phyloP scores from a whole-genome alignment of 2,113 vertebrate genomes.

The Leptodactylus fuscus region DNA sequence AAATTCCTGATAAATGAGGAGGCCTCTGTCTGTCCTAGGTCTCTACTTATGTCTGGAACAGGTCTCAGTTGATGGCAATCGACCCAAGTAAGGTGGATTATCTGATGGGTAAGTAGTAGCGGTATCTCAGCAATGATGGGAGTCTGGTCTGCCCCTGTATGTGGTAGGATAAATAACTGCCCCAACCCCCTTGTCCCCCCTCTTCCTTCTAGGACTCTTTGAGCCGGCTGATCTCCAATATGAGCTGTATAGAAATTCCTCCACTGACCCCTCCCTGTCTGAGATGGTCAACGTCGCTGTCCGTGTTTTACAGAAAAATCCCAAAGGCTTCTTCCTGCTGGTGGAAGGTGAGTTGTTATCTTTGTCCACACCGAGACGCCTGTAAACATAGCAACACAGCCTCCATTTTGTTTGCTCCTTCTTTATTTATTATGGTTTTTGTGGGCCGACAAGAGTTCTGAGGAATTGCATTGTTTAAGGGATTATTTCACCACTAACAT shows the following conservation, averaged over 20 bases:
- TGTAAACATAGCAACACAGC: no score
- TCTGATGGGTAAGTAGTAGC: conserved; percentile 74
- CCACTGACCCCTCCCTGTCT: conserved; percentile 77
- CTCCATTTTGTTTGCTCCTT: no score
- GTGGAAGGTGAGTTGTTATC: conserved; percentile 74
- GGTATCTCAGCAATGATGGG: background rate
- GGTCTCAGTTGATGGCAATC: conserved; percentile 72
- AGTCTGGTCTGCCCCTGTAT: no score
- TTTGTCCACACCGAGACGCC: no score
- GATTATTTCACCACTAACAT: background rate
- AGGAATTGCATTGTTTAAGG: no score
- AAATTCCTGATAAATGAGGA: no score
- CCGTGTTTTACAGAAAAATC: conserved; percentile 76
- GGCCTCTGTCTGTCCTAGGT: conserved; percentile 64
- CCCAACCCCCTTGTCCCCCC: background rate
- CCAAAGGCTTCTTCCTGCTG: conserved; percentile 78
- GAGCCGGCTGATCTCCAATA: conserved; percentile 77
- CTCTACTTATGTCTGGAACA: conserved; percentile 79
- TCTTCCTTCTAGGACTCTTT: conserved; percentile 73
- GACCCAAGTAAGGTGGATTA: conserved; percentile 75
- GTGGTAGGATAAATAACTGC: background rate
- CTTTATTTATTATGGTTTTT: no score
- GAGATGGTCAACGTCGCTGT: conserved; percentile 81
- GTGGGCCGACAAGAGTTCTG: no score
- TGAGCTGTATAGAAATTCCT: conserved; percentile 74